Percentiles rank a stretch among this genome's conserved stretches.
These are phyloP conservation scores for Dexiosoma caninum DNA, from an alignment of 2,888 invertebrate genomes.

Conservation along the genomic window DNA sequence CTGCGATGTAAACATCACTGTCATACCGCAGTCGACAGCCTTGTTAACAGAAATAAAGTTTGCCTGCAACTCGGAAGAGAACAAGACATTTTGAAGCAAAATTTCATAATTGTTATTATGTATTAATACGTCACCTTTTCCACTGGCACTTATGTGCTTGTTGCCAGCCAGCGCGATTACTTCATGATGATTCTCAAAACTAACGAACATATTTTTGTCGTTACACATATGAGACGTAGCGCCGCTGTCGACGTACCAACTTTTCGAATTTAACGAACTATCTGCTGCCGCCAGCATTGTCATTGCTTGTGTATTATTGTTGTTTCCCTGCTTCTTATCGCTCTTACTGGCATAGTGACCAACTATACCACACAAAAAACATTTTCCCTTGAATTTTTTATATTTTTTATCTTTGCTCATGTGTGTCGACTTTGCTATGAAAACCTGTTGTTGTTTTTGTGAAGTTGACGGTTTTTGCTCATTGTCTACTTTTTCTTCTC, in stretches of 20 bases:
- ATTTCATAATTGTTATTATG: no score
- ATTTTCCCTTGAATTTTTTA: no score
- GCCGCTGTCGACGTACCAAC: constrained; percentile 22
- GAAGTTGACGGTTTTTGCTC: no score
- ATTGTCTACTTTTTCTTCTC: no score
- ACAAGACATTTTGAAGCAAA: no score
- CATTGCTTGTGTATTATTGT: no score
- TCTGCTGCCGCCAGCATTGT: constrained; percentile 47
- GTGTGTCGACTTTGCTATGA: no score
- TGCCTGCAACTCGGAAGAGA: background rate
- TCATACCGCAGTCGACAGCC: background rate
- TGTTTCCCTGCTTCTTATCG: no score
- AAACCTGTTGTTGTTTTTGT: no score
- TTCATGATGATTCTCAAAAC: background rate
- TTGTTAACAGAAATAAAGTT: constrained; percentile 3
- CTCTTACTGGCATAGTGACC: constrained; percentile 48
- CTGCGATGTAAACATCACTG: background rate
- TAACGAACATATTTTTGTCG: background rate
- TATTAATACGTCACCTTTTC: background rate
- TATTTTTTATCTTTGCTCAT: no score
- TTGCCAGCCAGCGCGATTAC: constrained; percentile 5
- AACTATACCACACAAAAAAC: constrained; percentile 29
- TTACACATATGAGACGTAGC: background rate
- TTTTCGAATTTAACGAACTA: background rate
- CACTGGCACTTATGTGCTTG: background rate